Evolutionary conservation across 1,140 invertebrate genomes (phyloP).

Genomic region (Branchinecta lynchi): DNA sequence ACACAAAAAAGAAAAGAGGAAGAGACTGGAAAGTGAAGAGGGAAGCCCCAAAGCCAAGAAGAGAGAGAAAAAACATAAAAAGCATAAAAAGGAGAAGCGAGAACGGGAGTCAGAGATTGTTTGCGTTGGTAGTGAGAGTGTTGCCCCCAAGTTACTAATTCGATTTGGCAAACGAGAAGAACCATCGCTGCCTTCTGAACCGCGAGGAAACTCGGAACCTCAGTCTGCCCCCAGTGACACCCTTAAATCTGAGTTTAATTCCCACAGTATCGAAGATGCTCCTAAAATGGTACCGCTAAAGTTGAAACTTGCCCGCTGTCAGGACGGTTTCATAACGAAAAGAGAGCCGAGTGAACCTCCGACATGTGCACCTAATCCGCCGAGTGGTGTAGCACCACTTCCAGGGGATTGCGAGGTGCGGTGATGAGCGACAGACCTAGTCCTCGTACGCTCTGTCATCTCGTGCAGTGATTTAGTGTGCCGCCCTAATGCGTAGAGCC

Average conservation of each 20-base stretch:
- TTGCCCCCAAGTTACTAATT: not conserved
- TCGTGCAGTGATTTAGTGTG: not conserved
- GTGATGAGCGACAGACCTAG: not conserved
- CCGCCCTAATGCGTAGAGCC: not conserved
- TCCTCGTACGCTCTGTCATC: not conserved
- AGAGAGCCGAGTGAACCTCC: conserved; percentile 26
- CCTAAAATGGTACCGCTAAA: conserved; percentile 45
- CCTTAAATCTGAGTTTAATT: not conserved
- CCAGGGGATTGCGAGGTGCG: not conserved
- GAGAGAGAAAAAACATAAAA: conserved; percentile 41
- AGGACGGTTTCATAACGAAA: conserved; percentile 45
- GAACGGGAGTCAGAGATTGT: conserved; percentile 33
- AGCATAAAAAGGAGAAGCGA: conserved; percentile 43
- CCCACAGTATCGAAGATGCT: not conserved
- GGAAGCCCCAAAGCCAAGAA: conserved; percentile 22
- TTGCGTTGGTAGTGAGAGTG: conserved; percentile 41
- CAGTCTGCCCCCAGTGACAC: not conserved
- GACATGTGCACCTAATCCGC: not conserved
- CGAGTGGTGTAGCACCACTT: not conserved
- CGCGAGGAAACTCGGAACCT: not conserved
- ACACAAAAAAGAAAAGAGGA: conserved; percentile 44
- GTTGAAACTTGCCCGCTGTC: conserved; percentile 59
- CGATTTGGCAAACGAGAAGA: conserved; percentile 5
- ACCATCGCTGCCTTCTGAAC: not conserved
- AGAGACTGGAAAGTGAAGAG: conserved; percentile 28